These are phyloP conservation scores for Exocentrus adspersus DNA, from an alignment of 2,888 invertebrate genomes.

Conservation along the genomic window DNA sequence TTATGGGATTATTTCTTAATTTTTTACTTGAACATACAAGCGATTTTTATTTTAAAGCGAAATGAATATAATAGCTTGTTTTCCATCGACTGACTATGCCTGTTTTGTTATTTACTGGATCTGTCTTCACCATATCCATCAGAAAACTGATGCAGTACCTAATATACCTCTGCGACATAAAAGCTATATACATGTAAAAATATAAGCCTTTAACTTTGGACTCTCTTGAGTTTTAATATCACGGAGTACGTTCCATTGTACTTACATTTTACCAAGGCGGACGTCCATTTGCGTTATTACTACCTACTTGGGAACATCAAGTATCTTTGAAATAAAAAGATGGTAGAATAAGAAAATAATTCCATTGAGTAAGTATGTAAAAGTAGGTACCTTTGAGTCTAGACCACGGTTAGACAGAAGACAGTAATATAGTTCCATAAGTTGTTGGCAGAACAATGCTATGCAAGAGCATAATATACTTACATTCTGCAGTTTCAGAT, in stretches of 20 bases:
- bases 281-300: neutral
- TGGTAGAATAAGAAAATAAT: too few relatives aligned
- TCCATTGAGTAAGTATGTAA: neutral
- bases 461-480: too few relatives aligned
- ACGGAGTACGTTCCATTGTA: conserved; percentile 31
- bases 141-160: conserved; percentile 36
- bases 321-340: neutral
- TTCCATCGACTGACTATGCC: neutral
- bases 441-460: too few relatives aligned
- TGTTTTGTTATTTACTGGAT: neutral
- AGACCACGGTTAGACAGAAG: too few relatives aligned
- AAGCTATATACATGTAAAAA: conserved; percentile 38
- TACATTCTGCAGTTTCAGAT: too few relatives aligned
- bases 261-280: too few relatives aligned
- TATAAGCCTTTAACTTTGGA: conserved; percentile 40
- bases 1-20: too few relatives aligned
- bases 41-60: neutral
- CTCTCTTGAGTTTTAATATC: conserved; percentile 42
- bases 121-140: conserved; percentile 30
- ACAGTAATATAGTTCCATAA: too few relatives aligned
- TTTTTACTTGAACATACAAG: too few relatives aligned
- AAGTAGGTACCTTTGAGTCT: too few relatives aligned
- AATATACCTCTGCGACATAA: conserved; percentile 30
- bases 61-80: neutral
- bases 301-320: neutral